Base-by-base conservation (phyloP, 2,797 vertebrate genomes). In the Lacerta bilineata region DNA sequence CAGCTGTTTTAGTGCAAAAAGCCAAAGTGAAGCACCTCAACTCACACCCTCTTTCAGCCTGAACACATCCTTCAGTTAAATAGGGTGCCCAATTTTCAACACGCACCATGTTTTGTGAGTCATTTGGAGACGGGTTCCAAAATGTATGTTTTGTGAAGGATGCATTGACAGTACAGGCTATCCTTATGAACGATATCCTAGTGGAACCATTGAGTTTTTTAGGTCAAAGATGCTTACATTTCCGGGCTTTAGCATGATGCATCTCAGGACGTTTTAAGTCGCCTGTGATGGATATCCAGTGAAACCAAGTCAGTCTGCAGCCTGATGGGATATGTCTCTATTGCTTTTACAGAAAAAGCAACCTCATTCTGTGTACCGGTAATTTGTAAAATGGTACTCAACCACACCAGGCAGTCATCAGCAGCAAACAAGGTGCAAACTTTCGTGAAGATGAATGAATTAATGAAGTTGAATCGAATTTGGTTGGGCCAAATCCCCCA, bases 1-100 rank as follows among this genome's bases (percentile, higher is more conserved):
- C 90, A 92, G 90, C 89, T 94, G 92, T 91, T 90, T 25, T 10
- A 74, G 76, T 50, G 87, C 87, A 68, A 93, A 94, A 96, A 84
- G 90, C 91, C 90, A 91, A 77, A 91, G 87, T 50, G 66, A 93
- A 91, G 75, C 0, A 0, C 76, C 75, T 93, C 66, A 15, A 69
- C 59, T 91, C 81, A 69, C 11, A 23, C 76, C 23, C 13, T 79
- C 64, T 55, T 39, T 46, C 11, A 46, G 20, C 8, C n/a, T 55
- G 25, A 80, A 80, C 10, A 43, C 11, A 50, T 3, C 74, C 55
- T 76, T 84, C 76, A 85, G 92, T 89, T 66, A 69, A 92, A 68
- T 87, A 77, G 84, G 79, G 90, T 87, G 79, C 20, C 0, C 59
- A 78, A 81, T 84, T 72, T 55, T 8, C 39, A 43, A 20, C 29